Evolutionary conservation across 2,888 invertebrate species (phyloP).

Genomic region (Iselma pallidipennis): DNA sequence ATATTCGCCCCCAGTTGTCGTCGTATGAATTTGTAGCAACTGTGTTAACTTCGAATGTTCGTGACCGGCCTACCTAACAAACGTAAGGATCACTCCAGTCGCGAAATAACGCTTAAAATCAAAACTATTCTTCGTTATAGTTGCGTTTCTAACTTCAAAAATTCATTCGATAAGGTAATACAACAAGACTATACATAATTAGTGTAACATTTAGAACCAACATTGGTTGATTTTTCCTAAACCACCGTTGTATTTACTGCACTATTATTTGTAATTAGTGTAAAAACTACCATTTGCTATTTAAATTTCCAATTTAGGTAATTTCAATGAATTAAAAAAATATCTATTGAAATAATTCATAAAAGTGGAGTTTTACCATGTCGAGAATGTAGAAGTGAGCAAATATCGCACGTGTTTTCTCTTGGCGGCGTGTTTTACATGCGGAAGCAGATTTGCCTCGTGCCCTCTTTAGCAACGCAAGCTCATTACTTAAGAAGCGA

Average conservation of each 20-base stretch:
- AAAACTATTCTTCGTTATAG: not conserved
- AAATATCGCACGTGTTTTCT: slow-evolving; percentile 7
- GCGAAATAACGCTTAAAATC: not conserved
- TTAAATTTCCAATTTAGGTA: no score
- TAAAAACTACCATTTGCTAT: no score
- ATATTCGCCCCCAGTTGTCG: slow-evolving; percentile 40
- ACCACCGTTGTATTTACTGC: no score
- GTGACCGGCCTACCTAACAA: slow-evolving; percentile 39
- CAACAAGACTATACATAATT: no score
- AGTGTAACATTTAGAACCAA: no score
- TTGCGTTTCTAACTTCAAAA: not conserved
- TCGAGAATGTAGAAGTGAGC: not conserved
- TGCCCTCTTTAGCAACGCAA: slow-evolving; percentile 42
- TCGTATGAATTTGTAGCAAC: slow-evolving; percentile 46
- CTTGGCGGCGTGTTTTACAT: slow-evolving; percentile 38
- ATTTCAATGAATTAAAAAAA: no score
- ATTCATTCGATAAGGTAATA: no score
- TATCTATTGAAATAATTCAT: no score
- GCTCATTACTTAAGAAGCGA: slow-evolving; percentile 52
- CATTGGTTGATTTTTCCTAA: no score
- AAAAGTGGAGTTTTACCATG: no score
- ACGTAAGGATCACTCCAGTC: not conserved
- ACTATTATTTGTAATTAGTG: no score
- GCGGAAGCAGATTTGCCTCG: slow-evolving; percentile 41
- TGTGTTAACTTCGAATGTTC: slow-evolving; percentile 40